These are phyloP conservation scores for Hemitrygon akajei DNA, from an alignment of 2,797 vertebrate genomes.

Conservation along the genomic window DNA sequence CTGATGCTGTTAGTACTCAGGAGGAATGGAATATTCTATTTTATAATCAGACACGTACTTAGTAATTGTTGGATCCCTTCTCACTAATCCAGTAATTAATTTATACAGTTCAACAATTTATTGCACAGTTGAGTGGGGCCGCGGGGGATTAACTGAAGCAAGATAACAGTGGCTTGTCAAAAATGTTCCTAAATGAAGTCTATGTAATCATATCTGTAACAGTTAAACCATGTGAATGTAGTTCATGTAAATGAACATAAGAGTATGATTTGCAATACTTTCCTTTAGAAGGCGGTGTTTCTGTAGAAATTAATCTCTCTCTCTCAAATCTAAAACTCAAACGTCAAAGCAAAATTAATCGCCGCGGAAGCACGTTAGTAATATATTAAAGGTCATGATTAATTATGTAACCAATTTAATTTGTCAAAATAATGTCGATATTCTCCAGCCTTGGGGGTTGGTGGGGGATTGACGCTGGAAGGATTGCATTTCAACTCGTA, in stretches of 20 bases:
- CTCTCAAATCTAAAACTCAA: not conserved
- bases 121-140: not conserved
- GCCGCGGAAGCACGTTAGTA: not conserved
- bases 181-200: not conserved
- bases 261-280: not conserved
- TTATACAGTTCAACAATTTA: not conserved
- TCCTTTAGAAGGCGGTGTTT: constrained; percentile 10
- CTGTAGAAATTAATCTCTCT: not conserved
- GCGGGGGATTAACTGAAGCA: not conserved
- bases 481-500: not conserved
- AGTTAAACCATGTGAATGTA: not conserved
- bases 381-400: not conserved
- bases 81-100: not conserved
- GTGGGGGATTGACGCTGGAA: not conserved
- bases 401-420: not conserved
- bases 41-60: too few relatives aligned
- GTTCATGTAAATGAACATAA: not conserved
- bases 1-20: not conserved
- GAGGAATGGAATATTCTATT: not conserved
- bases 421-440: not conserved
- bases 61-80: too few relatives aligned
- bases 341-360: not conserved
- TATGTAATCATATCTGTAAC: not conserved
- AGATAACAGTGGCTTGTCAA: not conserved
- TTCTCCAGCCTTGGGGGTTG: not conserved